Conservation (phyloP, 2,113 vertebrate species). For the Isurus oxyrinchus region DNA sequence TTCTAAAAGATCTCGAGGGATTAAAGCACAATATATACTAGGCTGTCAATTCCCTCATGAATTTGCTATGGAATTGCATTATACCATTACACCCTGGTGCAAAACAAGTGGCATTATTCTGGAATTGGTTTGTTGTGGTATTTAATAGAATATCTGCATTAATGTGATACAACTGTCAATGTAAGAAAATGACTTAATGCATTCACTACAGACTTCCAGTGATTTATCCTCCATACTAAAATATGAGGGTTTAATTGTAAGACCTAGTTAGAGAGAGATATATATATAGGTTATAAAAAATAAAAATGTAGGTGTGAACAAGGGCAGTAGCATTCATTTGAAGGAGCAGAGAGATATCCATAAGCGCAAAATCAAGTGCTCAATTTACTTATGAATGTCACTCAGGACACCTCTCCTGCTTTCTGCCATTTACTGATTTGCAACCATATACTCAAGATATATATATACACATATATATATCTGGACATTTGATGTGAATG, state of each 20-base stretch:
- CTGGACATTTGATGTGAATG: background rate
- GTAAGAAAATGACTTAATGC: background rate
- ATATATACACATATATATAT: background rate
- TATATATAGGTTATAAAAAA: background rate
- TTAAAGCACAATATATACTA: background rate
- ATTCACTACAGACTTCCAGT: background rate
- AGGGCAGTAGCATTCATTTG: background rate
- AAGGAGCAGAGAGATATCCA: background rate
- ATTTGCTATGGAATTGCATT: background rate
- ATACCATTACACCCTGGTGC: background rate
- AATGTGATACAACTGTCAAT: background rate
- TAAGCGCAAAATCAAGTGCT: background rate
- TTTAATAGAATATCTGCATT: background rate
- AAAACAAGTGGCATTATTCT: conserved; percentile 2
- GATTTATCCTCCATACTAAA: background rate
- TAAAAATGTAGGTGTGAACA: background rate
- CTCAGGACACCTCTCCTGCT: background rate
- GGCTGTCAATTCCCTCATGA: conserved; percentile 21
- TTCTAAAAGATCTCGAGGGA: background rate
- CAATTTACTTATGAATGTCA: background rate
- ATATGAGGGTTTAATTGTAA: conserved; percentile 4
- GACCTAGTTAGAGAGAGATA: background rate
- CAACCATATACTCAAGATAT: background rate
- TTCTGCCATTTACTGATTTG: conserved; percentile 15
- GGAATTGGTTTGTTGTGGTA: background rate